Evolutionary conservation across 2,113 vertebrate genomes (phyloP).

Genomic region (Conger conger): DNA sequence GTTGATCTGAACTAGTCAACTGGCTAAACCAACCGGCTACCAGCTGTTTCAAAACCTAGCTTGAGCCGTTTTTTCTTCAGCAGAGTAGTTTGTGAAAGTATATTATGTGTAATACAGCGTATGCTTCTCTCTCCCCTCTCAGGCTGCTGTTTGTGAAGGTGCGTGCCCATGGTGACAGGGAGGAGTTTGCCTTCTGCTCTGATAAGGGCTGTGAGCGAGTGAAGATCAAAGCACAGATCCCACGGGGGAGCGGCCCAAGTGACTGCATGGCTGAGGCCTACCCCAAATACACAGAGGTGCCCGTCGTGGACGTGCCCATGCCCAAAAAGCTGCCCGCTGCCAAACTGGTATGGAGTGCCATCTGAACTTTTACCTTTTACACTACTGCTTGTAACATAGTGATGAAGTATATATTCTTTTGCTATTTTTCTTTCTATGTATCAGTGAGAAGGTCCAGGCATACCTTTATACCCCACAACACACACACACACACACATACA

Average conservation of each 20-base stretch:
- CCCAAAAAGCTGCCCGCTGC: constrained; percentile 75
- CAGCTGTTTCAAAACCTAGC: too few species aligned
- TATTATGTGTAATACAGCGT: too few species aligned
- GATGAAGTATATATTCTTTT: too few species aligned
- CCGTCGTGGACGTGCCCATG: constrained; percentile 87
- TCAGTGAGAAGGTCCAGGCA: too few species aligned
- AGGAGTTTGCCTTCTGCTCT: constrained; percentile 90
- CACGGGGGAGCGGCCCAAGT: constrained; percentile 72
- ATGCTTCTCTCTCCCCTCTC: constrained; percentile 6
- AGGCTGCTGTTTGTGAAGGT: constrained; percentile 90
- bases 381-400: too few species aligned
- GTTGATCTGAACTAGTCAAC: too few species aligned
- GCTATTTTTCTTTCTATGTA: too few species aligned
- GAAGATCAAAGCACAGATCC: constrained; percentile 84
- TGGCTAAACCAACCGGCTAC: too few species aligned
- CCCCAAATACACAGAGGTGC: constrained; percentile 78
- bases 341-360: constrained; percentile 66
- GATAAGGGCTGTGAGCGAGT: constrained; percentile 88
- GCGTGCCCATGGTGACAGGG: constrained; percentile 82
- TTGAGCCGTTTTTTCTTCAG: too few species aligned
- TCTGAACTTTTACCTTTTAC: too few species aligned
- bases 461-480: neutral
- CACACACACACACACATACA: too few species aligned
- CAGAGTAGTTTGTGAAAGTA: too few species aligned
- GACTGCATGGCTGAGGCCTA: constrained; percentile 85